Base-by-base conservation (phyloP, 2,888 invertebrate species). In the Athalia cordata region DNA sequence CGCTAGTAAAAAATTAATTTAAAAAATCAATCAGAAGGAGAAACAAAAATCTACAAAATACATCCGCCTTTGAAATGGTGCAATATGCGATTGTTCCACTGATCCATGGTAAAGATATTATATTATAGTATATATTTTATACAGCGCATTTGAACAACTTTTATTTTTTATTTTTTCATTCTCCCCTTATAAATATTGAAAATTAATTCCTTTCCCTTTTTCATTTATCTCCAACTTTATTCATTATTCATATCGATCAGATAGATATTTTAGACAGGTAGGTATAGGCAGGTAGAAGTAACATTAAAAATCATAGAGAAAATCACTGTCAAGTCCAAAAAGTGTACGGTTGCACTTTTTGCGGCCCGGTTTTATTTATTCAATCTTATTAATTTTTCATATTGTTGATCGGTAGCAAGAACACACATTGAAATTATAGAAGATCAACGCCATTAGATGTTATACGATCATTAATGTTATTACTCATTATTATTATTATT, bases 361-460 rank as follows among this genome's bases (percentile, higher is more conserved):
- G 29, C 2, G 79, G 80, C 79, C 78, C 80, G 52, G 76, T 59
- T 74, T 72, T 84, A 81, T 85, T 82, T 84, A 84, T 29, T 29
- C 29, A 29, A 29, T 29, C 1, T 2, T 29, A 29, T 29, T 29
- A 29, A 29, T 29, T 29, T 29, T 29, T 29, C 82, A 6, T 66
- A 6, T 66, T 75, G 49, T 15, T 64, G 64, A 75, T 75, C 61
- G 9, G 50, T n/a, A 15, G 85, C 85, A 86, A 86, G 85, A 86
- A 86, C 86, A 86, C 86, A 85, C 84, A 83, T 85, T 81, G 84
- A 81, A 85, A 86, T 84, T 83, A 85, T 85, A 84, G 78, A 82
- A 82, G 84, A 86, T 84, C 80, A 83, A 86, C 83, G 82, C 82
- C 84, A 81, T 84, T 82, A 79, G 75, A 76, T 78, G 77, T 78